Base-by-base conservation (phyloP, 2,797 vertebrate genomes). In the Chloroceryle inda region DNA sequence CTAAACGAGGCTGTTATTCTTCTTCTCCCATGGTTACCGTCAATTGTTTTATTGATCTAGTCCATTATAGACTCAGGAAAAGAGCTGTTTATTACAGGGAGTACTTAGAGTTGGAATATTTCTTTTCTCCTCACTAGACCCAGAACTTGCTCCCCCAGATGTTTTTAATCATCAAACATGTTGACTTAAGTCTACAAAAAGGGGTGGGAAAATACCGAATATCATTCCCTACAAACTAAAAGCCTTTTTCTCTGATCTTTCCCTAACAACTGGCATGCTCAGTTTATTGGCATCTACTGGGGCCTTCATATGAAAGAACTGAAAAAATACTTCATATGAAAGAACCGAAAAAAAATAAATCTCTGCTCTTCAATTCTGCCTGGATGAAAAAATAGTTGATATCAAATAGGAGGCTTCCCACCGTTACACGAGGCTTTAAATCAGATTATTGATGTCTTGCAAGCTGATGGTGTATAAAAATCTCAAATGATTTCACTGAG, bases 41-140 rank as follows among this genome's bases (percentile, higher is more conserved):
- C 84, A 95, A 91, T 94, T 91, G 92, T 80, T 94, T 93, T 94
- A 96, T 96, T 91, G 92, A 96, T 96, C 92, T 85, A 66, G 71
- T 62, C 83, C 61, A 85, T 95, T 95, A 94, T 4, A 93, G 85
- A 82, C 84, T 66, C 45, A 29, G 77, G 85, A 82, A 92, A 81
- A 87, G 26, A 50, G 62, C 71, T 95, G 81, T 92, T 94, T 93
- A 89, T 89, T 93, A 58, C 85, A 68, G 53, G 23, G 44, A 91
- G 81, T 92, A 87, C 61, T 89, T n/a, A 1, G 6, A 85, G 42
- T 35, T 5, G 37, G 67, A 71, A 88, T 93, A 79, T 73, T 92
- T 92, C 19, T 95, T 71, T 90, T 58, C 49, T 78, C 33, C 38
- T 76, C 33, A 19, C 44, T 92, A 59, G 10, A 15, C 33, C n/a